Conservation (phyloP, 2,888 invertebrate species). For the Craniophora ligustri region DNA sequence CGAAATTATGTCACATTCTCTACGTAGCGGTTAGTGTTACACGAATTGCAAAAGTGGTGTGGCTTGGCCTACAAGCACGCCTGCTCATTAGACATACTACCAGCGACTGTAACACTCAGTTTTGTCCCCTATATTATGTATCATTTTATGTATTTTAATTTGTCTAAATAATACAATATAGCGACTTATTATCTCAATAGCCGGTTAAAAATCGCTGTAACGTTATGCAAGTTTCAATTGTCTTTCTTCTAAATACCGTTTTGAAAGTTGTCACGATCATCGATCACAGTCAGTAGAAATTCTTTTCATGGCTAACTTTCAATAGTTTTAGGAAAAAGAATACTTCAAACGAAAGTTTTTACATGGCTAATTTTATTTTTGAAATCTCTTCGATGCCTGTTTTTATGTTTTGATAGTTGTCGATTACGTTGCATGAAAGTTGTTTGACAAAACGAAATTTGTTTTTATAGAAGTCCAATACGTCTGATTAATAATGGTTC, state of each 20-base stretch:
- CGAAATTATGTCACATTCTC: slow-evolving; percentile 76
- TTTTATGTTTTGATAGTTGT: slow-evolving; percentile 41
- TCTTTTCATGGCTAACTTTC: slow-evolving; percentile 62
- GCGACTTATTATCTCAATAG: slow-evolving; percentile 6
- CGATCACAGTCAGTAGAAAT: slow-evolving; percentile 64
- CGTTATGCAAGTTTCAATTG: slow-evolving; percentile 50
- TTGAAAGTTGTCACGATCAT: slow-evolving; percentile 70
- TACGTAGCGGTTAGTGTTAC: slow-evolving; percentile 70
- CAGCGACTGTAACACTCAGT: slow-evolving; percentile 3
- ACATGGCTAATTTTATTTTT: slow-evolving; percentile 52
- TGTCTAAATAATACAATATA: slow-evolving; percentile 6
- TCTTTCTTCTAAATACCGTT: slow-evolving; percentile 60
- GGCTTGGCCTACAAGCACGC: slow-evolving; percentile 56
- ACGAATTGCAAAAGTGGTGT: slow-evolving; percentile 72
- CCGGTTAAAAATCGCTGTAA: slow-evolving; percentile 15
- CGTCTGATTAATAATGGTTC: too few relatives aligned
- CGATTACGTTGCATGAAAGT: slow-evolving; percentile 44
- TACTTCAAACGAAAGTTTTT: slow-evolving; percentile 52
- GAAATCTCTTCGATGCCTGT: slow-evolving; percentile 31
- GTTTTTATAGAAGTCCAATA: slow-evolving; percentile 21
- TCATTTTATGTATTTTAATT: not conserved
- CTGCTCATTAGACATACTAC: slow-evolving; percentile 56
- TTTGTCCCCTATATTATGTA: not conserved
- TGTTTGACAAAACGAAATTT: slow-evolving; percentile 38
- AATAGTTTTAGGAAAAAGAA: slow-evolving; percentile 56